Percentiles rank a stretch among this genome's conserved stretches.
Conservation (phyloP, 2,113 vertebrate genomes). For the Micronisus gabar region DNA sequence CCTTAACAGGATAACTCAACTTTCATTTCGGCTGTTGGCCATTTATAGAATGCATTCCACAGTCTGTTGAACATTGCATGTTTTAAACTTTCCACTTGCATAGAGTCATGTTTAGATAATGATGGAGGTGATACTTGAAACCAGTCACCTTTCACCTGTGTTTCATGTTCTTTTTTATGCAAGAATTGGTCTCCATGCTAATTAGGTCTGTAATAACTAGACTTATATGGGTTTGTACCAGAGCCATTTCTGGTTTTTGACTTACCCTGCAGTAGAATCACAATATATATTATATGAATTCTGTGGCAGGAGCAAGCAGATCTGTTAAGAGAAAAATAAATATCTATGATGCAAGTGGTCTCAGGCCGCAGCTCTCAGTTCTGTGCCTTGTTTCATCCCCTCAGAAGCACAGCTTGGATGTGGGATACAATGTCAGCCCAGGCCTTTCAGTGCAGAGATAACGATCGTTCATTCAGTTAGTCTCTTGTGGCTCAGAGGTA, state of each 20-base stretch:
- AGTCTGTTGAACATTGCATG: not conserved
- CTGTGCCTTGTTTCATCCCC: not conserved
- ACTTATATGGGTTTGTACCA: not conserved
- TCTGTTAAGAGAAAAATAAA: not conserved
- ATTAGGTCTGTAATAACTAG: not conserved
- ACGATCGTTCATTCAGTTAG: accelerated
- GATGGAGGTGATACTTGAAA: not conserved
- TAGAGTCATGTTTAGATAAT: not conserved
- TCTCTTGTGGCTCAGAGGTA: not conserved
- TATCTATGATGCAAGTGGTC: not conserved
- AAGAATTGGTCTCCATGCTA: not conserved
- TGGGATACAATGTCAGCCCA: not conserved
- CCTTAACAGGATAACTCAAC: not conserved
- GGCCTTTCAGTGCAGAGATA: not conserved
- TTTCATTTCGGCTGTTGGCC: not conserved
- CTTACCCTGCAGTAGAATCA: not conserved
- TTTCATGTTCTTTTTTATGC: not conserved
- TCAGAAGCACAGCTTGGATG: not conserved
- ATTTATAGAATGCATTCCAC: not conserved
- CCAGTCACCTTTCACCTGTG: not conserved
- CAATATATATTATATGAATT: not conserved
- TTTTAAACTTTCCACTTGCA: not conserved
- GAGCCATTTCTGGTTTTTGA: not conserved
- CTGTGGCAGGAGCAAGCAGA: not conserved
- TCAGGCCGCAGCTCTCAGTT: not conserved